Conservation (phyloP, 2,888 invertebrate species). For the Trissonchulus sp. region DNA sequence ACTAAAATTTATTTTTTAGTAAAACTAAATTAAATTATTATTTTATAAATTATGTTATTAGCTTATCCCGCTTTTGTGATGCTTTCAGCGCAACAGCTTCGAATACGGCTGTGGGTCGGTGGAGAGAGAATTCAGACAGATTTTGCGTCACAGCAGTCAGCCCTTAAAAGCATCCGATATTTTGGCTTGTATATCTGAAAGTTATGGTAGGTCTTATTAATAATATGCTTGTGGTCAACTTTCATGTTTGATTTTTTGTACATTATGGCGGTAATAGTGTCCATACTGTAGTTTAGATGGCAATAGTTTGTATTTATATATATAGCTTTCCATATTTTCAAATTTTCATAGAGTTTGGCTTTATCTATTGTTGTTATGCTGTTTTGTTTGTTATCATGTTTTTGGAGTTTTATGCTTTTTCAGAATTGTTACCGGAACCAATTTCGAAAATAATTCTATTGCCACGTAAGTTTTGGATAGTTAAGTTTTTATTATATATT, state of each 20-base stretch:
- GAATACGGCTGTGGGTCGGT: slow-evolving; percentile 74
- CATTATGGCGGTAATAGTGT: background rate
- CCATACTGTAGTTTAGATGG: background rate
- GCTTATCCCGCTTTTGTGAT: too few species aligned
- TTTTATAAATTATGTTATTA: too few species aligned
- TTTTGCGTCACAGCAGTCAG: slow-evolving; percentile 75
- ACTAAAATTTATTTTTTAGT: too few species aligned
- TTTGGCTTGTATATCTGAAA: slow-evolving; percentile 75
- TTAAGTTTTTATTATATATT: background rate
- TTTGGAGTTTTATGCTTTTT: background rate
- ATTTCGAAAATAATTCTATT: background rate
- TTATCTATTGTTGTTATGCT: too few species aligned
- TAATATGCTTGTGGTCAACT: background rate
- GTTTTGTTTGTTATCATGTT: too few species aligned
- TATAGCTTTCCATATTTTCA: too few species aligned
- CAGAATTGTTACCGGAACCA: background rate
- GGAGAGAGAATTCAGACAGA: slow-evolving; percentile 77
- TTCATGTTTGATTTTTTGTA: background rate
- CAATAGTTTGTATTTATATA: too few species aligned
- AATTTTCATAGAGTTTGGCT: too few species aligned
- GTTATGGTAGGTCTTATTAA: slow-evolving; percentile 63
- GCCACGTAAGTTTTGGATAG: slow-evolving; percentile 17
- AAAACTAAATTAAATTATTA: too few species aligned
- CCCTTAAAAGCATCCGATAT: slow-evolving; percentile 79
- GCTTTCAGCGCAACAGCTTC: slow-evolving; percentile 65